Evolutionary conservation across 2,888 invertebrate species (phyloP).

Genomic region (Hemicrepidius hirtus): DNA sequence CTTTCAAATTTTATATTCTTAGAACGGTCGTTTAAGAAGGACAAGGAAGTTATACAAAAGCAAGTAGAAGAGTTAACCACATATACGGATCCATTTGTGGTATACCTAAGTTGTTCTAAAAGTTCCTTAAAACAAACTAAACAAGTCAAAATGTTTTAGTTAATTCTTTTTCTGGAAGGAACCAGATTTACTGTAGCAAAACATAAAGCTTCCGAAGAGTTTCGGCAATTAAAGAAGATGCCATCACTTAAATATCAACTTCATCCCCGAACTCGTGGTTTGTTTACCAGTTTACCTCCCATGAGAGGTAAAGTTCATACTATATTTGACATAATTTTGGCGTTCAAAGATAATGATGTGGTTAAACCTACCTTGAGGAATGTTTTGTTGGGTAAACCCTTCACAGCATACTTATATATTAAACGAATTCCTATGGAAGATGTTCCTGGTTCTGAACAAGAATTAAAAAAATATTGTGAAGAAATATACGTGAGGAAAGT

Average conservation of each 20-base stretch:
- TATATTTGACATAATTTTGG: constrained; percentile 88
- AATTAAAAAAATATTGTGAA: constrained; percentile 87
- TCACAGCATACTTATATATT: constrained; percentile 85
- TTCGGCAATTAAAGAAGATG: constrained; percentile 90
- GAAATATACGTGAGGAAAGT: constrained; percentile 89
- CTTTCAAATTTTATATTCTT: constrained; percentile 96
- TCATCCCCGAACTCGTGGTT: constrained; percentile 96
- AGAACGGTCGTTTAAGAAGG: constrained; percentile 93
- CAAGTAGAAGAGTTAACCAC: constrained; percentile 89
- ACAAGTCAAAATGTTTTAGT: constrained; percentile 78
- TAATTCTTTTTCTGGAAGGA: constrained; percentile 94
- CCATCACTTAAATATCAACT: constrained; percentile 91
- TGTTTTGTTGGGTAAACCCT: constrained; percentile 82
- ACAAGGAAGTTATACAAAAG: constrained; percentile 85
- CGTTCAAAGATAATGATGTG: constrained; percentile 79
- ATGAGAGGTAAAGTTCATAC: constrained; percentile 88
- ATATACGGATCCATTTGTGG: constrained; percentile 94
- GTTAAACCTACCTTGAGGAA: constrained; percentile 88
- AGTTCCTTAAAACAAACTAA: too few species aligned
- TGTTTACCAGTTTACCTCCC: constrained; percentile 88
- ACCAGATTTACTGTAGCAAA: constrained; percentile 93
- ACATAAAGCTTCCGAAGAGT: constrained; percentile 89
- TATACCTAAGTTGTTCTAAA: constrained; percentile 65
- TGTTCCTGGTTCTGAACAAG: constrained; percentile 84
- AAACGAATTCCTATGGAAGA: constrained; percentile 87